Evolutionary conservation across 1,140 invertebrate species (phyloP).

Genomic region (Megalonaias nervosa): DNA sequence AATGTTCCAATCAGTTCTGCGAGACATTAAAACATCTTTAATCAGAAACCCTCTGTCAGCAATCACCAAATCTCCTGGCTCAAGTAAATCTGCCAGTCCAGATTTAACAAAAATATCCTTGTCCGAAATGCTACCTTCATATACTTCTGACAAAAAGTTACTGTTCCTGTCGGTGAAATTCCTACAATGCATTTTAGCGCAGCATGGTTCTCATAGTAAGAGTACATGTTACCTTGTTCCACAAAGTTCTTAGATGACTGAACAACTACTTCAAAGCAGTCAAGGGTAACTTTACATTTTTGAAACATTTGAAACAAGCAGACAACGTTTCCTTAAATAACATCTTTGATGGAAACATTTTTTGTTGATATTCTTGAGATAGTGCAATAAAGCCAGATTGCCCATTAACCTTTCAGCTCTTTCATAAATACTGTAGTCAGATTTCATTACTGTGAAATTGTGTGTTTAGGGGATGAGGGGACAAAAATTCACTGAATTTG

Average conservation of each 20-base stretch:
- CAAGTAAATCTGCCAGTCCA: constrained; percentile 42
- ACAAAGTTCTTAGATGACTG: constrained; percentile 19
- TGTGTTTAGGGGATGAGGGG: no score
- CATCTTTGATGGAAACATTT: constrained; percentile 17
- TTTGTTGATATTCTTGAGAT: not conserved
- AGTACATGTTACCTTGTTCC: constrained; percentile 42
- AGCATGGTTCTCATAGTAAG: constrained; percentile 52
- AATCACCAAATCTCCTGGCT: constrained; percentile 39
- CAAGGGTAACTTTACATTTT: constrained; percentile 21
- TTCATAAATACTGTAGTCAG: no score
- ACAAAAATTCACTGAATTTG: no score
- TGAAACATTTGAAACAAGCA: constrained; percentile 16
- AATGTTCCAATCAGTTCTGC: constrained; percentile 32
- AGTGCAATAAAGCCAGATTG: no score
- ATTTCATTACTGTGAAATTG: no score
- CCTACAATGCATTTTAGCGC: constrained; percentile 58
- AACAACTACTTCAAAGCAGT: constrained; percentile 24
- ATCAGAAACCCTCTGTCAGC: constrained; percentile 45
- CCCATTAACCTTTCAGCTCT: no score
- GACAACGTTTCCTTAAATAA: constrained; percentile 8
- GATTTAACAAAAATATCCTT: constrained; percentile 17
- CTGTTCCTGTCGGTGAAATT: constrained; percentile 45
- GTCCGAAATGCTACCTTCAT: constrained; percentile 51
- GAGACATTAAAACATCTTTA: constrained; percentile 23
- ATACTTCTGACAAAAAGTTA: constrained; percentile 53